Percentiles rank a stretch among this genome's conserved stretches.
Conservation (phyloP, 2,113 vertebrate genomes). For the Elgaria multicarinata region DNA sequence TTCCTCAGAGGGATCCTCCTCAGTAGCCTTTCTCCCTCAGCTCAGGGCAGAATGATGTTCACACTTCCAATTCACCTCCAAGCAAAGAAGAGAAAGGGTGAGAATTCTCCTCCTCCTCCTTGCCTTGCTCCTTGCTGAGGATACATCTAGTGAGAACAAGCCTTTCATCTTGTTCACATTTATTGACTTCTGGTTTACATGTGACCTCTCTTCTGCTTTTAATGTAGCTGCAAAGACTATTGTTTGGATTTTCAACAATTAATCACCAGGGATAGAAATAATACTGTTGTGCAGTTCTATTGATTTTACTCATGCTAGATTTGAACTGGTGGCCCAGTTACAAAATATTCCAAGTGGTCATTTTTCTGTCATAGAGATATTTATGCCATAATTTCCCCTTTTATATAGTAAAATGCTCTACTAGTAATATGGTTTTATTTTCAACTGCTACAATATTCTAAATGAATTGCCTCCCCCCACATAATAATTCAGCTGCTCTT, state of each 20-base stretch:
- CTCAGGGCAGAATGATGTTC: background rate
- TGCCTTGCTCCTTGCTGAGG: background rate
- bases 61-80: background rate
- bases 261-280: slow-evolving; percentile 3
- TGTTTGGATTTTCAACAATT: slow-evolving; percentile 15
- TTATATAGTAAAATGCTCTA: fast-evolving
- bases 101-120: background rate
- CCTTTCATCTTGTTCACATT: slow-evolving; percentile 1
- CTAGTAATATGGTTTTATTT: background rate
- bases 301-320: slow-evolving; percentile 25
- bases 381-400: background rate
- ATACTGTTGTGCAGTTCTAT: background rate
- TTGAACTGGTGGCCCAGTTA: background rate
- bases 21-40: background rate
- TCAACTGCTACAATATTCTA: background rate
- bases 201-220: background rate
- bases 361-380: slow-evolving; percentile 19
- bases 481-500: background rate
- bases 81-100: background rate
- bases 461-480: background rate
- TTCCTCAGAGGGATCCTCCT: background rate
- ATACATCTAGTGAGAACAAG: background rate
- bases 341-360: background rate
- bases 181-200: background rate
- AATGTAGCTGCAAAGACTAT: slow-evolving; percentile 14